Evolutionary conservation across 1,140 invertebrate species (phyloP).

Genomic region (Lepidurus couesii): DNA sequence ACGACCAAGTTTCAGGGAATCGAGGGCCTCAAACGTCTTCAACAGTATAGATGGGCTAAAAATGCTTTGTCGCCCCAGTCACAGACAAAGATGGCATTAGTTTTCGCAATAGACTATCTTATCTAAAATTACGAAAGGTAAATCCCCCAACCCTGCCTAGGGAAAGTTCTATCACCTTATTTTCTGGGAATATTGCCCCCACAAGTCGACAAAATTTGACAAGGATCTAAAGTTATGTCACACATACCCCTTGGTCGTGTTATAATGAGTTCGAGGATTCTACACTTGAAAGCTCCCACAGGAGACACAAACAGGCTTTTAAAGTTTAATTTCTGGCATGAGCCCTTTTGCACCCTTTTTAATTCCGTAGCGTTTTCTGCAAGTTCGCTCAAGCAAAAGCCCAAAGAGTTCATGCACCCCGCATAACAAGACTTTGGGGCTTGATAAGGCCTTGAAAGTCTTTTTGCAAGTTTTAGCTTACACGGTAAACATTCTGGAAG

Average conservation of each 20-base stretch:
- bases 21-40: not conserved
- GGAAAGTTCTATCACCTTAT: not conserved
- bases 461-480: not conserved
- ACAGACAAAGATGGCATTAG: not conserved
- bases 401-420: not conserved
- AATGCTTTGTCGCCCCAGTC: not conserved
- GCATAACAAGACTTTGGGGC: not conserved
- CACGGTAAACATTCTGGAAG: not conserved
- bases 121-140: not conserved
- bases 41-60: not conserved
- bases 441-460: not conserved
- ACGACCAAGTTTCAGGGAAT: constrained; percentile 6
- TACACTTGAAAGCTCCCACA: too few species aligned
- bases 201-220: not conserved
- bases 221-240: not conserved
- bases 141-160: not conserved
- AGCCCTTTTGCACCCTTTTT: not conserved
- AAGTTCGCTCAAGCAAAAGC: not conserved
- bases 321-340: too few species aligned
- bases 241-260: not conserved
- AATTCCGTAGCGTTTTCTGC: not conserved
- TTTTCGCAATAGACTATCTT: not conserved
- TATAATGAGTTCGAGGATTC: too few species aligned
- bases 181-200: not conserved
- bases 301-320: too few species aligned